phyloP scores from a whole-genome alignment of 2,888 invertebrate genomes.

The Agrilus biguttatus region DNA sequence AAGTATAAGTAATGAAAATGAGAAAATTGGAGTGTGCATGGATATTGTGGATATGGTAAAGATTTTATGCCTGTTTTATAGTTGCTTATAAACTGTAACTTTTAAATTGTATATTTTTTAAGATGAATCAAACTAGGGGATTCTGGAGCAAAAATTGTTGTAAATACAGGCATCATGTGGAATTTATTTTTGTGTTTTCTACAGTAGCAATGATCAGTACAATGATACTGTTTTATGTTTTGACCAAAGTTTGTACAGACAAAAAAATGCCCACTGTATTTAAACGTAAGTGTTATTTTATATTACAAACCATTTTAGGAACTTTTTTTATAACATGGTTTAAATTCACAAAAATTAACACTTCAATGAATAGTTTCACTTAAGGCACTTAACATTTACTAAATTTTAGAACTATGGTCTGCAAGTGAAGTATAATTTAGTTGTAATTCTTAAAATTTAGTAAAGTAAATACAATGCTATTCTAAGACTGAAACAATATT shows the following conservation, averaged over 20 bases:
- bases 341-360: too few relatives aligned
- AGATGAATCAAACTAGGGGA: constrained; percentile 52
- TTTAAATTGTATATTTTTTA: constrained; percentile 13
- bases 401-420: too few relatives aligned
- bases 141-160: constrained; percentile 51
- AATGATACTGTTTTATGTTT: constrained; percentile 43
- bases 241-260: constrained; percentile 33
- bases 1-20: constrained; percentile 40
- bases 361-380: too few relatives aligned
- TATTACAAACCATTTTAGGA: constrained; percentile 2
- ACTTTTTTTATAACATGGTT: constrained; percentile 2
- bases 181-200: constrained; percentile 40
- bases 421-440: too few relatives aligned
- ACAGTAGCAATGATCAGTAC: constrained; percentile 36
- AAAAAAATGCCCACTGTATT: constrained; percentile 22
- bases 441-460: too few relatives aligned
- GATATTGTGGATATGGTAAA: constrained; percentile 52
- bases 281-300: constrained; percentile 22
- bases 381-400: too few relatives aligned
- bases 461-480: too few relatives aligned
- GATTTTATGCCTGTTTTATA: constrained; percentile 7
- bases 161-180: constrained; percentile 38
- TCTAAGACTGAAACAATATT: too few relatives aligned
- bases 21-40: constrained; percentile 47
- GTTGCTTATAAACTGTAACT: too few relatives aligned